Evolutionary conservation across 2,797 vertebrate species (phyloP).

Genomic region (Graptemys geographica): DNA sequence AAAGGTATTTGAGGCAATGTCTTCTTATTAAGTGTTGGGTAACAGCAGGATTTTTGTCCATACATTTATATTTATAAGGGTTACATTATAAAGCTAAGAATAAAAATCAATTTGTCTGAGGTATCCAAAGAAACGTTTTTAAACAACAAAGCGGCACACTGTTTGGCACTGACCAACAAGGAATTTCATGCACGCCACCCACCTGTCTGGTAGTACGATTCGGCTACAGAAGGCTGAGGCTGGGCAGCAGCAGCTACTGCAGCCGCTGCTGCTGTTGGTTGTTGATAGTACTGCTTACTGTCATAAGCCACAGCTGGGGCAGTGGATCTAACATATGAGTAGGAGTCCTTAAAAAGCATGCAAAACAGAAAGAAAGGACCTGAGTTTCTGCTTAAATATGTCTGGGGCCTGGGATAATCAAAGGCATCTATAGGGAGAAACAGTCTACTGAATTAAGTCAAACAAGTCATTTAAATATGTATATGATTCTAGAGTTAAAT

Average conservation of each 20-base stretch:
- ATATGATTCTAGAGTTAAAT: neutral
- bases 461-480: neutral
- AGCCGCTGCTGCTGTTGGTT: slow-evolving; percentile 91
- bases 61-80: neutral
- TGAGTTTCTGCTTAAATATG: neutral
- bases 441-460: accelerated
- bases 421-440: neutral
- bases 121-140: neutral
- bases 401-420: neutral
- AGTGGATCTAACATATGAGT: slow-evolving; percentile 95
- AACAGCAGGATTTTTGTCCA: neutral
- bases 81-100: accelerated
- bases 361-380: neutral
- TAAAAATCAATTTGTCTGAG: neutral
- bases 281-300: slow-evolving; percentile 98
- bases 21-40: neutral
- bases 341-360: slow-evolving; percentile 88
- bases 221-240: slow-evolving; percentile 93
- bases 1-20: neutral
- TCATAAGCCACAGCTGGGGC: slow-evolving; percentile 95
- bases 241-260: slow-evolving; percentile 91
- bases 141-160: neutral
- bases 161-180: neutral
- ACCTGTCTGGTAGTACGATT: slow-evolving; percentile 99
- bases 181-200: slow-evolving; percentile 26